Conservation (phyloP, 1,140 invertebrate species). For the Drosophila kanapiae region DNA sequence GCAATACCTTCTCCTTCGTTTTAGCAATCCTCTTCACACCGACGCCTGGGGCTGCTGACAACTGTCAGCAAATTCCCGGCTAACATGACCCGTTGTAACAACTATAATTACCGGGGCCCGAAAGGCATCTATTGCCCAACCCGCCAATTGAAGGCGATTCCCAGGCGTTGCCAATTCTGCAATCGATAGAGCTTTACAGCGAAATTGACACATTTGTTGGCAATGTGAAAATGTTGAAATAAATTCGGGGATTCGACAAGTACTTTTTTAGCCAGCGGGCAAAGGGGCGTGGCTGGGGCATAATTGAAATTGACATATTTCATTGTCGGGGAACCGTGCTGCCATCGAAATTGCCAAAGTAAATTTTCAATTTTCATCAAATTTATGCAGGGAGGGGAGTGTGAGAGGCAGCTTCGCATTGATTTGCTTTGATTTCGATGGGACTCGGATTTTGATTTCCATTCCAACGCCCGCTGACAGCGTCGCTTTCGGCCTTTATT, state of each 20-base stretch:
- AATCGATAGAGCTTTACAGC: conserved; percentile 68
- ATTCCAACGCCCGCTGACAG: conserved; percentile 63
- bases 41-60: conserved; percentile 40
- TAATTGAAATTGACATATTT: conserved; percentile 83
- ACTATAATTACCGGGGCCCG: conserved; percentile 63
- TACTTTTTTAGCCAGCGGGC: conserved; percentile 60
- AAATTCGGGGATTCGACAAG: conserved; percentile 34
- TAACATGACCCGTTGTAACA: conserved; percentile 40
- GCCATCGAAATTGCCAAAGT: conserved; percentile 73
- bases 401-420: conserved; percentile 39
- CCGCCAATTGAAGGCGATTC: conserved; percentile 2
- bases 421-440: conserved; percentile 74
- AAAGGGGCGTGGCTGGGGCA: conserved; percentile 15
- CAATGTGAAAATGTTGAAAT: conserved; percentile 48
- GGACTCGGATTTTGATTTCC: conserved; percentile 71
- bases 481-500: conserved; percentile 59
- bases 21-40: conserved; percentile 5
- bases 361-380: conserved; percentile 80
- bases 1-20: not conserved
- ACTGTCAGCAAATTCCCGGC: conserved; percentile 61
- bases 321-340: conserved; percentile 52
- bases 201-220: conserved; percentile 74
- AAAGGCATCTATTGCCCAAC: not conserved
- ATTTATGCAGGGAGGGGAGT: conserved; percentile 21
- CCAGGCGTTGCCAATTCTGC: conserved; percentile 38